phyloP scores from a whole-genome alignment of 2,888 invertebrate genomes.

The Gymnoscelis rufifasciata region DNA sequence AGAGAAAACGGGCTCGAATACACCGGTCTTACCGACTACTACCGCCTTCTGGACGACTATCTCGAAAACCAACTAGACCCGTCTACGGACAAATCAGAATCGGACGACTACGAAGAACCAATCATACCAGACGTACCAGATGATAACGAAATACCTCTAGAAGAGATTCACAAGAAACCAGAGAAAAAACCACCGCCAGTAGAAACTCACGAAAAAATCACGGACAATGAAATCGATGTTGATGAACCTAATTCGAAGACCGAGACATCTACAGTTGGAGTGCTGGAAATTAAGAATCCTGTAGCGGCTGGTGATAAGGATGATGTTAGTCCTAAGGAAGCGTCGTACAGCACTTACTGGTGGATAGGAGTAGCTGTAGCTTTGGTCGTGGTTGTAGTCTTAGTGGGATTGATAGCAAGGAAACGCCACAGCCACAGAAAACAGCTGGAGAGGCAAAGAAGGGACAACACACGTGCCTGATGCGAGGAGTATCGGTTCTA shows the following conservation, averaged over 20 bases:
- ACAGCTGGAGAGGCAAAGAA: slow-evolving; percentile 67
- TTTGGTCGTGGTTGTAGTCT: slow-evolving; percentile 55
- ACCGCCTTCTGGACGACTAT: slow-evolving; percentile 75
- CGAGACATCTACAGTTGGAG: slow-evolving; percentile 70
- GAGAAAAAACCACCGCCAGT: slow-evolving; percentile 22
- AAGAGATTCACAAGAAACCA: slow-evolving; percentile 27
- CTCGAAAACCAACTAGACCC: slow-evolving; percentile 71
- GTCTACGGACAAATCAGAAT: slow-evolving; percentile 34
- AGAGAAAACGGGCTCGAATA: slow-evolving; percentile 70
- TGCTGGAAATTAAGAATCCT: slow-evolving; percentile 66
- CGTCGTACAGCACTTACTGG: slow-evolving; percentile 70
- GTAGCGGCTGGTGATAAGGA: slow-evolving; percentile 52
- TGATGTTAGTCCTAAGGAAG: slow-evolving; percentile 52
- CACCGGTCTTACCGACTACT: slow-evolving; percentile 75
- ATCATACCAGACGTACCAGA: slow-evolving; percentile 39
- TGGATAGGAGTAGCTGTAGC: slow-evolving; percentile 74
- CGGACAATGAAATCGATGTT: slow-evolving; percentile 57
- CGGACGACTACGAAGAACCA: slow-evolving; percentile 60
- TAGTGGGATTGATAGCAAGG: slow-evolving; percentile 67
- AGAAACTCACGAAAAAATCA: slow-evolving; percentile 35
- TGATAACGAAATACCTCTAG: slow-evolving; percentile 49
- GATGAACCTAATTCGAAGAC: slow-evolving; percentile 50
- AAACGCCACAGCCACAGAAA: slow-evolving; percentile 75
- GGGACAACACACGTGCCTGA: slow-evolving; percentile 68
- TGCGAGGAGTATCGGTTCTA: slow-evolving; percentile 78